Evolutionary conservation across 1,140 invertebrate species (phyloP).

Genomic region (Oedothorax gibbosus): DNA sequence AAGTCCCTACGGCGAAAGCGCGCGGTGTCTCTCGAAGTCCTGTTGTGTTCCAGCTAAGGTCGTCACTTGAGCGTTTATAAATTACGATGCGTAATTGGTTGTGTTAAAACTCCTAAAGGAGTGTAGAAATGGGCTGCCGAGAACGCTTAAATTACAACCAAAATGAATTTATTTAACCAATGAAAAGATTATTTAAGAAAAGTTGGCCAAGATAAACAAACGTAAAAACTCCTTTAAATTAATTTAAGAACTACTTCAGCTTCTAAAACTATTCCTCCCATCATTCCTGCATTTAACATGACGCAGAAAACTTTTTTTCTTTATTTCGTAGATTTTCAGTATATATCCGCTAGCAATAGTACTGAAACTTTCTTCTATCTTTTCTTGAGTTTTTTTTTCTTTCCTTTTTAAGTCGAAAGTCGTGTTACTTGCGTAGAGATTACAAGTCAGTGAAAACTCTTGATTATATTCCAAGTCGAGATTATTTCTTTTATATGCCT

Average conservation of each 20-base stretch:
- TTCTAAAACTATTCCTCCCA: background rate
- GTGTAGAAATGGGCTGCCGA: too few species aligned
- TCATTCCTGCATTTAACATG: constrained; percentile 34
- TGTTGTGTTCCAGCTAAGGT: too few species aligned
- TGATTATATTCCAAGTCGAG: constrained; percentile 28
- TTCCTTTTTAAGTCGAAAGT: constrained; percentile 44
- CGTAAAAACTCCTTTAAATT: constrained; percentile 4
- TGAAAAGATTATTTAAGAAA: too few species aligned
- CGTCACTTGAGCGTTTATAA: too few species aligned
- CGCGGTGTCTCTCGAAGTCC: too few species aligned
- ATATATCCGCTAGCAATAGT: constrained; percentile 5
- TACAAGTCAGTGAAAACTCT: constrained; percentile 45
- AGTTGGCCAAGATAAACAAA: background rate
- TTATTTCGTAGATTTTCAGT: background rate
- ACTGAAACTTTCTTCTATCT: constrained; percentile 2
- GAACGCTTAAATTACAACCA: too few species aligned
- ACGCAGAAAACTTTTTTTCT: constrained; percentile 8
- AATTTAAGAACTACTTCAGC: constrained; percentile 28
- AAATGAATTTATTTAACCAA: too few species aligned
- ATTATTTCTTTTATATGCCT: too few species aligned
- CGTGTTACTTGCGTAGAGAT: constrained; percentile 49
- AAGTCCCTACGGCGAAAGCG: too few species aligned
- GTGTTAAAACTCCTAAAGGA: too few species aligned
- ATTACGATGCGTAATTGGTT: too few species aligned
- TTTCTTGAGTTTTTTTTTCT: constrained; percentile 16